Percentiles rank a stretch among this genome's conserved stretches.
These are phyloP conservation scores for Columbina picui DNA, from an alignment of 2,113 vertebrate genomes.

Conservation along the genomic window DNA sequence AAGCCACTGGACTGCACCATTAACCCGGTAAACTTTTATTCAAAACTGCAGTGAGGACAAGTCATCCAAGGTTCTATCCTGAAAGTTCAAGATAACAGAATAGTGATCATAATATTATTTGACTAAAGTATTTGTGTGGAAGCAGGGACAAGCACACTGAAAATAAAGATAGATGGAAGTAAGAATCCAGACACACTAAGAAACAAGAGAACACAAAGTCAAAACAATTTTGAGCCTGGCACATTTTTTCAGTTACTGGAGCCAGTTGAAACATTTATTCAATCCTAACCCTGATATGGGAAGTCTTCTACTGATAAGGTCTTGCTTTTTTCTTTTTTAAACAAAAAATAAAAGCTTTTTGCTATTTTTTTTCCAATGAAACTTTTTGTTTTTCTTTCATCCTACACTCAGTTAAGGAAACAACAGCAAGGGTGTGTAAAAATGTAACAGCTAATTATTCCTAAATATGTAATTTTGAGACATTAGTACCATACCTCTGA, in stretches of 20 bases:
- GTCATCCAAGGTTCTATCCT: background rate
- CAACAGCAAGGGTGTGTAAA: background rate
- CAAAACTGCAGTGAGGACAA: background rate
- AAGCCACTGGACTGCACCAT: background rate
- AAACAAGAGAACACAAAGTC: background rate
- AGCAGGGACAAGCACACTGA: background rate
- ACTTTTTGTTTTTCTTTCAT: background rate
- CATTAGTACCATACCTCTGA: background rate
- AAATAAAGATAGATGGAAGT: background rate
- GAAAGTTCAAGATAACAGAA: background rate
- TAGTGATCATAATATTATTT: background rate
- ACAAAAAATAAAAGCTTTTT: background rate
- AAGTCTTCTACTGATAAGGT: background rate
- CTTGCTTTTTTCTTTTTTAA: background rate
- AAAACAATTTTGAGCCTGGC: background rate
- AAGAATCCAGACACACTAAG: background rate
- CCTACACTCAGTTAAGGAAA: background rate
- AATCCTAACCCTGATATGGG: background rate
- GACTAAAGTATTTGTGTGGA: background rate
- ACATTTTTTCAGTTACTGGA: background rate
- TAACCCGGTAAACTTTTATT: background rate
- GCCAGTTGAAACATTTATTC: background rate
- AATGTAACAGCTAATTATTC: background rate
- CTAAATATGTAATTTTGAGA: background rate
- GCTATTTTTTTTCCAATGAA: background rate